Conservation (phyloP, 2,797 vertebrate genomes). For the Myotis daubentonii region DNA sequence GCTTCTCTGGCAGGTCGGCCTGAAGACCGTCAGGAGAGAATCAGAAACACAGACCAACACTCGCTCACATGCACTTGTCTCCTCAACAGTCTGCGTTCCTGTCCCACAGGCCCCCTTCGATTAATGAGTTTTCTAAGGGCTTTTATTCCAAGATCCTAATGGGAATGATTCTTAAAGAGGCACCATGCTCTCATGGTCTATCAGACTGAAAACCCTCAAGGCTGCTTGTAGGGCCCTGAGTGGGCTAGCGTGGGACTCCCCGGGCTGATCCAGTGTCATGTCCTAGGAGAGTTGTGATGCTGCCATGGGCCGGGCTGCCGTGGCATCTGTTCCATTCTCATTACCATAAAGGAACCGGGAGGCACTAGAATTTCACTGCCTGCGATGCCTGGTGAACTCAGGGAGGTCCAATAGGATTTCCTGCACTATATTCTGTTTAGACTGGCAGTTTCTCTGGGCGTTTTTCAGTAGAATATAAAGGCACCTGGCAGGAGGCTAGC, state of each 20-base stretch:
- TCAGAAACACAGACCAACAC: neutral
- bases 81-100: neutral
- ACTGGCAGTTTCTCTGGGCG: constrained; percentile 82
- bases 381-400: constrained; percentile 70
- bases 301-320: constrained; percentile 17
- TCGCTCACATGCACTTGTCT: accelerated
- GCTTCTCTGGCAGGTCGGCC: neutral
- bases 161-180: neutral
- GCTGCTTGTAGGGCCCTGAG: neutral
- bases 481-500: constrained; percentile 82
- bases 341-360: constrained; percentile 57
- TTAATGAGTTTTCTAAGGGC: neutral
- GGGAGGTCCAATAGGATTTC: constrained; percentile 68
- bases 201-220: neutral
- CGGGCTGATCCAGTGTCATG: neutral
- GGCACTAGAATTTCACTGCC: constrained; percentile 58
- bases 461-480: constrained; percentile 84
- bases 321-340: constrained; percentile 44
- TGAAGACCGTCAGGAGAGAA: neutral
- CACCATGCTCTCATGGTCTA: neutral
- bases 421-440: constrained; percentile 81
- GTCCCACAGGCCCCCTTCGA: neutral
- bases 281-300: constrained; percentile 39
- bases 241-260: neutral
- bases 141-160: constrained; percentile 15